Conservation (phyloP, 2,888 invertebrate species). For the Geophilus truncorum region DNA sequence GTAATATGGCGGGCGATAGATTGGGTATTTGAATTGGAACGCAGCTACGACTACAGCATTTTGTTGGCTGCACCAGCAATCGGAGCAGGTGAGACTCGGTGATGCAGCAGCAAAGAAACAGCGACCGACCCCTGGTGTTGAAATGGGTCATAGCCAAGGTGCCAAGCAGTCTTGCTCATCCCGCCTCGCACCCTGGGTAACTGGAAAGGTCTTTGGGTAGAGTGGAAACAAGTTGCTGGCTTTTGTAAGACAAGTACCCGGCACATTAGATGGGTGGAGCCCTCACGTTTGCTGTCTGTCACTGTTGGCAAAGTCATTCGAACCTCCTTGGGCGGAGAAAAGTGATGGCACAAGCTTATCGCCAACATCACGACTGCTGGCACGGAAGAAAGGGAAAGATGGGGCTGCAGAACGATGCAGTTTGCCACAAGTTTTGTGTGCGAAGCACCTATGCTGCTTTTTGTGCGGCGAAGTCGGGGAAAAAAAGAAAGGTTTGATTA, state of each 20-base stretch:
- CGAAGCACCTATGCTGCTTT: neutral
- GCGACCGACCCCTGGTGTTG: neutral
- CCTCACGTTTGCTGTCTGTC: neutral
- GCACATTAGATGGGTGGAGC: slow-evolving; percentile 6
- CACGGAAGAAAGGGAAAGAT: neutral
- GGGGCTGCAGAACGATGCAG: neutral
- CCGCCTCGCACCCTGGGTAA: neutral
- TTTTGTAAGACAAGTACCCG: slow-evolving; percentile 13
- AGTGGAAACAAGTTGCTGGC: slow-evolving; percentile 23
- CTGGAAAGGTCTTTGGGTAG: neutral
- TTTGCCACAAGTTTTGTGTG: slow-evolving; percentile 4
- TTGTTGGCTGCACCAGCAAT: neutral
- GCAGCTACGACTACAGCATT: neutral
- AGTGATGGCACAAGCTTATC: slow-evolving; percentile 21
- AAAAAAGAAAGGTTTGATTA: neutral
- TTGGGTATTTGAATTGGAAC: slow-evolving; percentile 13
- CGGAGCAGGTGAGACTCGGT: neutral
- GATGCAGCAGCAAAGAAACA: neutral
- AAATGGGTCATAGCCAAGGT: slow-evolving; percentile 29
- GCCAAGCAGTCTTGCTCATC: slow-evolving; percentile 32
- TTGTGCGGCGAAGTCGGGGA: neutral
- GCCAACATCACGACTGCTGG: neutral
- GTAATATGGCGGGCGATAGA: slow-evolving; percentile 19
- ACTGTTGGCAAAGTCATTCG: slow-evolving; percentile 7
- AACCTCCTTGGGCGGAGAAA: slow-evolving; percentile 12